Percentiles rank a stretch among this genome's conserved stretches.
These are phyloP conservation scores for Cichlasoma orientale DNA, from an alignment of 2,797 vertebrate species.

Conservation along the genomic window DNA sequence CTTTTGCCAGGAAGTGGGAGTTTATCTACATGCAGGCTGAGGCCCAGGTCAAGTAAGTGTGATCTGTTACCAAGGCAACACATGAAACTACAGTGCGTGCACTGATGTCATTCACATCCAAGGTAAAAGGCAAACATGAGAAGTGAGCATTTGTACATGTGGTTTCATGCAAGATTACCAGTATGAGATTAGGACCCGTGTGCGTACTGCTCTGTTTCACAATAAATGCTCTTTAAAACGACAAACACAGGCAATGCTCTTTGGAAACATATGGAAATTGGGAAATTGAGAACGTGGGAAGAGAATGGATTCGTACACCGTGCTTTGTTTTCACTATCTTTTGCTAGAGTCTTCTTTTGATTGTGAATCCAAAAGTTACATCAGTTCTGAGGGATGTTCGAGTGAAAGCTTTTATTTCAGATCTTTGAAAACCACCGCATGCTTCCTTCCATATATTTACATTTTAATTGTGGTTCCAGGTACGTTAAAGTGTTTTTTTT, in stretches of 20 bases:
- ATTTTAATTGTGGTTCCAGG: background rate
- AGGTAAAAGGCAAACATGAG: slow-evolving; percentile 10
- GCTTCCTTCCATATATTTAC: background rate
- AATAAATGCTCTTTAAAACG: background rate
- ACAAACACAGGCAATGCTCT: background rate
- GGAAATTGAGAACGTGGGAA: background rate
- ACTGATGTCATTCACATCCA: slow-evolving; percentile 32
- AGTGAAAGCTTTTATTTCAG: background rate
- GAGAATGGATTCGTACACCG: background rate
- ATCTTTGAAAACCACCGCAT: background rate
- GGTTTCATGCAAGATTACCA: background rate
- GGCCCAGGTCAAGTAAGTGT: slow-evolving; percentile 98
- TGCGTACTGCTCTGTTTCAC: background rate
- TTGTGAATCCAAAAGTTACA: background rate
- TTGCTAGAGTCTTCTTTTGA: background rate
- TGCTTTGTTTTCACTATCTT: background rate
- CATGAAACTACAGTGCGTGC: slow-evolving; percentile 10
- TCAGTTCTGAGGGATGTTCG: background rate
- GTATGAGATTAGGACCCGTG: background rate
- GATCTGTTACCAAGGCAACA: slow-evolving; percentile 63
- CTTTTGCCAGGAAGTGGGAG: slow-evolving; percentile 99
- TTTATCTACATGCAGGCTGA: slow-evolving; percentile 99
- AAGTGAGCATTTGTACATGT: background rate
- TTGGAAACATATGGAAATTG: background rate
- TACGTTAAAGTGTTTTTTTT: background rate